Evolutionary conservation across 2,797 vertebrate species (phyloP).

Genomic region (Propithecus perrieri): DNA sequence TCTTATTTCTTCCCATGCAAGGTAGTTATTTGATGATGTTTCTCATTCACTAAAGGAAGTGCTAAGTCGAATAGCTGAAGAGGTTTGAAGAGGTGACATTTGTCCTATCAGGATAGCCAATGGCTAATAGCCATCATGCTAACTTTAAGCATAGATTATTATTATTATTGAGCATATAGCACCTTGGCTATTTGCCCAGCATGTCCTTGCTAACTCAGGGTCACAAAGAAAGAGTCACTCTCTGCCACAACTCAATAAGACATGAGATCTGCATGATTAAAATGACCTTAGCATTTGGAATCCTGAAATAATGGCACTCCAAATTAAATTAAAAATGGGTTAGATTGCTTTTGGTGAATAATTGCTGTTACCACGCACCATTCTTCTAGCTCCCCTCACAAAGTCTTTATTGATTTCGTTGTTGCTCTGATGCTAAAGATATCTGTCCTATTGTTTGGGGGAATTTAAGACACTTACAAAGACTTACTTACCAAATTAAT

Average conservation of each 20-base stretch:
- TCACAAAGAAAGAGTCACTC: conserved; percentile 82
- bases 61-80: conserved; percentile 75
- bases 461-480: conserved; percentile 59
- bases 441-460: conserved; percentile 61
- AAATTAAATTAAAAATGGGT: conserved; percentile 81
- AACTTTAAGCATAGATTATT: conserved; percentile 83
- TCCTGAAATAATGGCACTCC: conserved; percentile 75
- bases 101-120: conserved; percentile 57
- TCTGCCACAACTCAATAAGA: conserved; percentile 78
- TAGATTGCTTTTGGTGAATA: conserved; percentile 72
- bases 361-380: conserved; percentile 73
- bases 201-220: conserved; percentile 83
- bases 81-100: conserved; percentile 66
- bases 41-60: conserved; percentile 78
- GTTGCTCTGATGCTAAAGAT: conserved; percentile 70
- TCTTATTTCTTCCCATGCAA: conserved; percentile 57
- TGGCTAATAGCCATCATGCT: conserved; percentile 76
- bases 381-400: conserved; percentile 52
- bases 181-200: conserved; percentile 84
- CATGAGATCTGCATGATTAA: conserved; percentile 78
- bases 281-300: conserved; percentile 77
- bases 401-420: conserved; percentile 73
- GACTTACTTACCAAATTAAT: conserved; percentile 70
- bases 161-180: conserved; percentile 82
- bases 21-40: conserved; percentile 72